phyloP scores from a whole-genome alignment of 2,888 invertebrate genomes.

The Metacarcinus magister region DNA sequence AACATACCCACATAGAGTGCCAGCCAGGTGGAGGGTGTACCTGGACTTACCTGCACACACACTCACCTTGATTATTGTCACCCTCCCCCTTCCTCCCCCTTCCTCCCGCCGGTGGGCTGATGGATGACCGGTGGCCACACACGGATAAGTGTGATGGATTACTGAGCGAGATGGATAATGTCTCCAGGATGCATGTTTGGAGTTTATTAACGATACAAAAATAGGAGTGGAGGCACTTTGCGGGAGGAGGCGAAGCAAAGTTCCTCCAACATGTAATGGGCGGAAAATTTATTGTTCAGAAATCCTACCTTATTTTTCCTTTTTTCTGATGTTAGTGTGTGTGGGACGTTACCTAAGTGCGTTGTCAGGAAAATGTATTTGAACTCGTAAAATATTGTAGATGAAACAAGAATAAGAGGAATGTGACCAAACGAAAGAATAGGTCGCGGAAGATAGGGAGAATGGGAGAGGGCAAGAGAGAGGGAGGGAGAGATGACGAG shows the following conservation, averaged over 20 bases:
- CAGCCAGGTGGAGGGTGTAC: not conserved
- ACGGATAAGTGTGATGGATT: conserved; percentile 71
- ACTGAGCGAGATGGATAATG: conserved; percentile 65
- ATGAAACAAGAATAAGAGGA: conserved; percentile 9
- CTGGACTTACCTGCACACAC: not conserved
- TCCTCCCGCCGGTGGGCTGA: conserved; percentile 41
- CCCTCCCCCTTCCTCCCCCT: not conserved
- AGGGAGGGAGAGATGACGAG: not conserved
- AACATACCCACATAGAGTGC: not conserved
- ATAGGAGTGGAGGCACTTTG: conserved; percentile 18
- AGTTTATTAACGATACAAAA: conserved; percentile 62
- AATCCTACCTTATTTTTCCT: not conserved
- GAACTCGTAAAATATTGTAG: not conserved
- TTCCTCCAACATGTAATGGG: not conserved
- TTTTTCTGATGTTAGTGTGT: not conserved
- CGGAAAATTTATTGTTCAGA: not conserved
- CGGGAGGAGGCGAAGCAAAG: not conserved
- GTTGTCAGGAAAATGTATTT: not conserved
- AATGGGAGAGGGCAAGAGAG: not conserved
- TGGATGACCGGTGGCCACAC: conserved; percentile 62
- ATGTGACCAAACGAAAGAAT: not conserved
- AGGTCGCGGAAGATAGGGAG: not conserved
- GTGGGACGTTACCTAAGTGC: not conserved
- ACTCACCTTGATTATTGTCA: conserved; percentile 59
- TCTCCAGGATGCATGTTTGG: conserved; percentile 49